phyloP scores from a whole-genome alignment of 2,113 vertebrate genomes.

The Ptilorrhoa leucosticta region DNA sequence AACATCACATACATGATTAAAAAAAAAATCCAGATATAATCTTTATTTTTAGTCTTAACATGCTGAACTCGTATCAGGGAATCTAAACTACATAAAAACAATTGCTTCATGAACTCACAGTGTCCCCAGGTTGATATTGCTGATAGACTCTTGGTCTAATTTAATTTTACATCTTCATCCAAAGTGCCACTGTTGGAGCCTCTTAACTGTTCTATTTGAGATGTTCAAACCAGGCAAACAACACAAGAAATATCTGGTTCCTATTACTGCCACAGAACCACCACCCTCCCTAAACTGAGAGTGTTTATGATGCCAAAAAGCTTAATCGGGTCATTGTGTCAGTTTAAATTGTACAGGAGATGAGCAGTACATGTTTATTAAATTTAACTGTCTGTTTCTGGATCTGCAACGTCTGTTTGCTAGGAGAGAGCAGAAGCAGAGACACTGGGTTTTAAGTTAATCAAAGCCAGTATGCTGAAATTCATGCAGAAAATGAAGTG shows the following conservation, averaged over 20 bases:
- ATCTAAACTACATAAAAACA: not conserved
- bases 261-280: not conserved
- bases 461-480: not conserved
- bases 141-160: not conserved
- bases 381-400: slow-evolving; percentile 13
- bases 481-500: slow-evolving; percentile 1
- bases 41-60: not conserved
- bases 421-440: not conserved
- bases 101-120: not conserved
- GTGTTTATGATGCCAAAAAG: not conserved
- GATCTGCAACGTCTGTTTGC: not conserved
- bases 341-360: not conserved
- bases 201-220: not conserved
- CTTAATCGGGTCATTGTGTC: slow-evolving; percentile 22
- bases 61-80: not conserved
- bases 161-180: not conserved
- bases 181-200: not conserved
- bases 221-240: not conserved
- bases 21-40: not conserved
- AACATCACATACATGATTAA: not conserved
- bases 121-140: not conserved
- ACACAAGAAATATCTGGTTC: not conserved
- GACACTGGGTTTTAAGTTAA: not conserved
- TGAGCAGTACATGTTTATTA: slow-evolving; percentile 18
- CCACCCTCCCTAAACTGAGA: not conserved